A percentile compares a stretch with the other conserved stretches of the same genome.
These are phyloP conservation scores for Zophobas atratus DNA, from an alignment of 1,140 invertebrate genomes.

Conservation along the genomic window DNA sequence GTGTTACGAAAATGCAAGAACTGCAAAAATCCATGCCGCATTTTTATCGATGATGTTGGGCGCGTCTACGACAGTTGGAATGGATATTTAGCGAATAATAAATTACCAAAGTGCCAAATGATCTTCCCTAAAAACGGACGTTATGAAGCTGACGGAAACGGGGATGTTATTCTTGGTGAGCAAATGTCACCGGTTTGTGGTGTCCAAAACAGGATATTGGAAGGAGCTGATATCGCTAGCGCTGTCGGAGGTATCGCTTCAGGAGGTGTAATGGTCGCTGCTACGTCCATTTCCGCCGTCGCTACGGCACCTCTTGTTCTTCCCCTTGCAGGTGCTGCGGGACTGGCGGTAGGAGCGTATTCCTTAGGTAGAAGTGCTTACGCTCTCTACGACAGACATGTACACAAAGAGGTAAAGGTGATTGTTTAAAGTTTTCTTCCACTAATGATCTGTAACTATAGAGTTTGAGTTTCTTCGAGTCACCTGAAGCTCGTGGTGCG, in stretches of 20 bases:
- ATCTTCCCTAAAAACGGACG: constrained; percentile 64
- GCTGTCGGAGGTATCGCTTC: constrained; percentile 58
- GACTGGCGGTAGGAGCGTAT: constrained; percentile 61
- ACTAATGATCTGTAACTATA: constrained; percentile 56
- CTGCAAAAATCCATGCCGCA: constrained; percentile 60
- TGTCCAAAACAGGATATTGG: constrained; percentile 53
- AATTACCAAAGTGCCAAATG: constrained; percentile 63
- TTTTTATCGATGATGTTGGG: constrained; percentile 65
- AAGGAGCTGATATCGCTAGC: constrained; percentile 61
- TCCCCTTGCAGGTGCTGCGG: constrained; percentile 53
- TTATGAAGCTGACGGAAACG: constrained; percentile 56
- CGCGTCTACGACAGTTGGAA: constrained; percentile 65
- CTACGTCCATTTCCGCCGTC: constrained; percentile 60
- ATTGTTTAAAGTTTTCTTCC: constrained; percentile 13
- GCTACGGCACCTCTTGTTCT: constrained; percentile 64
- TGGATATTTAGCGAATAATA: constrained; percentile 65
- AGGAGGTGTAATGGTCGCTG: constrained; percentile 57
- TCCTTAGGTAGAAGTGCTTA: constrained; percentile 60
- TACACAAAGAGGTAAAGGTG: constrained; percentile 62
- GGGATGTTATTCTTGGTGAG: constrained; percentile 62
- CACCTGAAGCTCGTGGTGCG: constrained; percentile 64
- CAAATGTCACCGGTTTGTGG: constrained; percentile 66
- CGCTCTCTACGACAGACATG: constrained; percentile 55
- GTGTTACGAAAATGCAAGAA: constrained; percentile 62
- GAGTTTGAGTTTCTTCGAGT: constrained; percentile 62